Evolutionary conservation across 1,140 invertebrate genomes (phyloP), one percentile per base, ranked within the genome.

Genomic region (Lasaia peninsularis): DNA sequence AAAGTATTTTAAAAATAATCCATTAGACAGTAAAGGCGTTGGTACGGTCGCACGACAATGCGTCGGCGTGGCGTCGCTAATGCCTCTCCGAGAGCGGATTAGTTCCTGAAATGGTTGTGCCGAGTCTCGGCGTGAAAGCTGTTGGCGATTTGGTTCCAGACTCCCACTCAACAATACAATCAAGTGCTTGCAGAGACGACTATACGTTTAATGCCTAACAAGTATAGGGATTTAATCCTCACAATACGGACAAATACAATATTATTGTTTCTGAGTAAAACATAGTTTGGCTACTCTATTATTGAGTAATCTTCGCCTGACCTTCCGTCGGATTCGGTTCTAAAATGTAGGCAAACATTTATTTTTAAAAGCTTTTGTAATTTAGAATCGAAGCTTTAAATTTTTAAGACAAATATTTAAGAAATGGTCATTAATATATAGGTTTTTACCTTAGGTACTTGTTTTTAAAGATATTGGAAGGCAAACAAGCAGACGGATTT

Each of bases 31-130:
- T 67, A 59, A 65, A 67, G 71, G 68, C 64, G 62, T 66, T 67
- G 68, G 65, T 70, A 71, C 73, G 72, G 73, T 60, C 75, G 69
- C 65, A 62, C 67, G 61, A 72, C 70, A 72, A 68, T 78, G 67
- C 71, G 79, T 59, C 59, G 60, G 74, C 65, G 65, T 65, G 65
- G 67, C 60, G 60, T 63, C 73, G 68, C 70, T 82, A 82, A 82
- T 80, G 75, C 79, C 73, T 67, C 73, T 73, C 71, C 50, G 57
- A 65, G 67, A 70, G 72, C 66, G 79, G 79, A 82, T 82, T 82
- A 82, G 73, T 70, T 73, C 65, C 65, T 77, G 79, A 62, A 77
- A 77, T 77, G 69, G 78, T 76, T 63, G 63, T 68, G 73, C 69
- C 74, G 71, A 75, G 69, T 66, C 65, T 71, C 69, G 52, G 60